Evolutionary conservation across 1,140 invertebrate genomes (phyloP), one percentile per base, ranked within the genome.

Genomic region (Macrosteles quadrilineatus): DNA sequence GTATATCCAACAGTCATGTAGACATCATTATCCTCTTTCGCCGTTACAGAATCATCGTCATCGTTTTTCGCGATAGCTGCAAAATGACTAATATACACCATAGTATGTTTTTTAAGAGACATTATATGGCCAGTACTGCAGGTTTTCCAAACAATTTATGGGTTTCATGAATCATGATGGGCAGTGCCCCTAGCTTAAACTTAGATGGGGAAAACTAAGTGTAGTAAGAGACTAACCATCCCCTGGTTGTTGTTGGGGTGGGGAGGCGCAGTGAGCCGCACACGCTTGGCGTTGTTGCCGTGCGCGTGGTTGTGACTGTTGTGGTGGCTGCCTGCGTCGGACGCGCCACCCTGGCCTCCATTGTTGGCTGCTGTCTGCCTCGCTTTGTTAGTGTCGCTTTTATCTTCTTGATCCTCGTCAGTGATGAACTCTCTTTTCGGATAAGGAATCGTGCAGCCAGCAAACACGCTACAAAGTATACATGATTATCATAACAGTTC

Each of bases 401-500:
- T 96, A 77, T 97, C 94, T 72, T 99, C 97, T 77, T 97, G 95
- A 78, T 98, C 96, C 74, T 99, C 97, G 77, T 99, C 97, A 19
- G 95, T 98, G 62, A 99, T 86, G 81, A 99, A 99, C 81, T 99
- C 97, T 76, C 97, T 83, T 81, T 99, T 99, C 0, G 97, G 97
- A 84, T 99, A 99, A 0, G 98, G 98, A 80, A 99, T 99, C 4
- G 93, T 88, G 79, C 92, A 96, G 14, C 95, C 96, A 72, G 94
- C 91, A 82, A 98, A 98, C 19, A 98, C 95, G 84, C 95, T 95
- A 81, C 78, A 77, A 77, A 75, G 72, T 76, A 73, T n/a, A 11
- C 9, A 43, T 43, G 17, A 17, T 43, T 11, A 17, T 43, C 17
- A 43, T 9, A 43, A 17, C 17, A 43, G 9, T 43, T 43, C 36